Evolutionary conservation across 2,797 vertebrate species (phyloP).

Genomic region (Cercopithecus mitis): DNA sequence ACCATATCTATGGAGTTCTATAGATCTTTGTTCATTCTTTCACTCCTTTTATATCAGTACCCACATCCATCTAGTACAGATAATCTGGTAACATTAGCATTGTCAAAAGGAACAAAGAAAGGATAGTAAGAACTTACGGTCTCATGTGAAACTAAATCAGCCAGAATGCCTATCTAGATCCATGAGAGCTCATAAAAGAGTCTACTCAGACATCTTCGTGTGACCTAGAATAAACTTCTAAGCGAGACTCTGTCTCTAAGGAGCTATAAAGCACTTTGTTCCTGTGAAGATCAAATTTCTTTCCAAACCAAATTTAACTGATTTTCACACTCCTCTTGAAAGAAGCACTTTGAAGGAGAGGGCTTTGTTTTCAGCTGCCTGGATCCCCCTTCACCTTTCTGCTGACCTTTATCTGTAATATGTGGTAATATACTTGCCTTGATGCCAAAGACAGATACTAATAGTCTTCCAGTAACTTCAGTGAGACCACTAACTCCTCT

Average conservation of each 20-base stretch:
- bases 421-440: neutral
- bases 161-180: neutral
- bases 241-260: neutral
- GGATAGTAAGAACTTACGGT: neutral
- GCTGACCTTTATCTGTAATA: neutral
- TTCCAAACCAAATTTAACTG: neutral
- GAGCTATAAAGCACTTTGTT: neutral
- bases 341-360: neutral
- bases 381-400: neutral
- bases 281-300: neutral
- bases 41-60: neutral
- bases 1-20: neutral
- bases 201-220: neutral
- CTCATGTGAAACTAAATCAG: neutral
- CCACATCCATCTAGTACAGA: too few relatives aligned
- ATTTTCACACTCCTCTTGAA: neutral
- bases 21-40: neutral
- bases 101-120: neutral
- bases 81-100: neutral
- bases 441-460: neutral
- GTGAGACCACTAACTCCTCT: neutral
- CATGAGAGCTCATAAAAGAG: neutral
- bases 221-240: neutral
- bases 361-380: neutral
- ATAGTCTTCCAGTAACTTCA: neutral